Conservation (phyloP, 2,113 vertebrate species). For the Pyxicephalus adspersus region DNA sequence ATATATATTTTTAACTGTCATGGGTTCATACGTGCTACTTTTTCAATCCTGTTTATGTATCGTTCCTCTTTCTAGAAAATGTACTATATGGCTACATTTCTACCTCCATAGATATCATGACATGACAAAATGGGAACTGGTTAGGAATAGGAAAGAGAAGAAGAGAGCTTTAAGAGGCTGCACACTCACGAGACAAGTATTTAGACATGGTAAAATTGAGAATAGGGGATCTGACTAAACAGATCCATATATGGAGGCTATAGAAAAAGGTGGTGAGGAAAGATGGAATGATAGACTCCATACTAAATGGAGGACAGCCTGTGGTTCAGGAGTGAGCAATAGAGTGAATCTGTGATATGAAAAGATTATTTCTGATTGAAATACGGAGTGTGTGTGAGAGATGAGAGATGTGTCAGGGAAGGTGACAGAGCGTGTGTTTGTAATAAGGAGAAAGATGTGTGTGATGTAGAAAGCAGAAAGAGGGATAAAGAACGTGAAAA, state of each 20-base stretch:
- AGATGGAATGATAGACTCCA: neutral
- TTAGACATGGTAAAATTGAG: neutral
- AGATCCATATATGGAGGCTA: neutral
- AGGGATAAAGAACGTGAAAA: constrained; percentile 24
- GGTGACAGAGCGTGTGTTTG: constrained; percentile 54
- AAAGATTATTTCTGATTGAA: constrained; percentile 58
- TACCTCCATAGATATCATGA: too few species aligned
- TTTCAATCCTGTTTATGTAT: too few species aligned
- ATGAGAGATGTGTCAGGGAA: constrained; percentile 57
- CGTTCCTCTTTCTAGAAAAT: too few species aligned
- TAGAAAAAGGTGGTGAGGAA: neutral
- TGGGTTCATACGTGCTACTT: too few species aligned
- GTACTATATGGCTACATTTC: too few species aligned
- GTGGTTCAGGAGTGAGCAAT: constrained; percentile 1
- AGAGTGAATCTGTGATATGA: constrained; percentile 47
- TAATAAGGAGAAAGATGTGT: constrained; percentile 54
- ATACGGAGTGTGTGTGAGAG: constrained; percentile 54
- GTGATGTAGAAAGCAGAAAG: constrained; percentile 27
- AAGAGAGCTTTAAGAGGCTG: neutral
- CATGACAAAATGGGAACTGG: too few species aligned
- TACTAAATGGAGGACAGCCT: constrained; percentile 7
- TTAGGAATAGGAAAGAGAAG: too few species aligned
- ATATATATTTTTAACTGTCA: too few species aligned
- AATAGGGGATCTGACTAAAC: constrained; percentile 1
- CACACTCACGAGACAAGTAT: neutral